Percentiles rank a stretch among this genome's conserved stretches.
Conservation (phyloP, 2,113 vertebrate species). For the Lagopus leucura region DNA sequence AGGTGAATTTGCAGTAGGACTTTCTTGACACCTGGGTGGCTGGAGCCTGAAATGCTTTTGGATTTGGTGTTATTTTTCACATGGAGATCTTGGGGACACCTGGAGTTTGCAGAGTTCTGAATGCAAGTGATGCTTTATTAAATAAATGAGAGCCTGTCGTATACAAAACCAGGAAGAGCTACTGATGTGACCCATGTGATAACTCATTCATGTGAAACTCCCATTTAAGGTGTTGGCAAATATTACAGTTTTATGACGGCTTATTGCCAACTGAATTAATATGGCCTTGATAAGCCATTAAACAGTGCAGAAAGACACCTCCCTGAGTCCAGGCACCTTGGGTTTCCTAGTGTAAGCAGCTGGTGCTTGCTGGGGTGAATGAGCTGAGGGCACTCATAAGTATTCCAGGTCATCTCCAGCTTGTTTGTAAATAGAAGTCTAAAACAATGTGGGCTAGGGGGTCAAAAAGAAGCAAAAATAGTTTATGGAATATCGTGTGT, state of each 20-base stretch:
- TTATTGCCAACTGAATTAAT: background rate
- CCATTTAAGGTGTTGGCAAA: background rate
- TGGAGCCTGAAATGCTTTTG: background rate
- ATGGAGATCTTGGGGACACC: background rate
- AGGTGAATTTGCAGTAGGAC: background rate
- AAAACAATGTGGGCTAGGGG: background rate
- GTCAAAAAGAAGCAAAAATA: background rate
- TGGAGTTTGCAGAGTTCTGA: background rate
- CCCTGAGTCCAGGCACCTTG: background rate
- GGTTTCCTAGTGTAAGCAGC: background rate
- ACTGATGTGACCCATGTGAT: background rate
- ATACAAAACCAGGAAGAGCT: background rate
- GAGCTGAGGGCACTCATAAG: background rate
- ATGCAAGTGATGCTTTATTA: background rate
- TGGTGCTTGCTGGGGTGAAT: background rate
- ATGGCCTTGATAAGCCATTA: background rate
- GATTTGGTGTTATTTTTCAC: background rate
- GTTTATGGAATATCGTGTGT: background rate
- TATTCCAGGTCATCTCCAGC: background rate
- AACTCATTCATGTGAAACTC: background rate
- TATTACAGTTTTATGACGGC: background rate
- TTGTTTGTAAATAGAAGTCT: background rate
- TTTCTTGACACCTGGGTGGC: background rate
- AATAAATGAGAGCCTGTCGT: background rate
- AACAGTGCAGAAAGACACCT: background rate